Base-by-base conservation (phyloP, 2,888 invertebrate species). In the Tiliacea citrago region DNA sequence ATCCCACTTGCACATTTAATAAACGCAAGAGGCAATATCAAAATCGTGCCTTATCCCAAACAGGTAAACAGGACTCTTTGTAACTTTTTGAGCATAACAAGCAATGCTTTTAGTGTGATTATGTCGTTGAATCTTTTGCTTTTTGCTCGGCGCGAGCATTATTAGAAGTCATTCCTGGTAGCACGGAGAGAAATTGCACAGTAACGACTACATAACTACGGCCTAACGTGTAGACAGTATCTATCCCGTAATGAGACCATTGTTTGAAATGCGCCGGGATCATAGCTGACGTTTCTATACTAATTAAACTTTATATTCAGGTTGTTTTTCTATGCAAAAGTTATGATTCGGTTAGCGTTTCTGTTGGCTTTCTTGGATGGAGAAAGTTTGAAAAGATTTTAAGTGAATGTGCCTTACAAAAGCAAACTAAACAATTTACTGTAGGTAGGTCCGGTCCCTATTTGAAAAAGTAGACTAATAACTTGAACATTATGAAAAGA, bases 101-200 rank as follows among this genome's bases (percentile, higher is more conserved):
- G 89, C 89, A 91, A 93, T 93, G 95, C 94, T 95, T 95, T 95
- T 94, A 95, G 93, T 92, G 91, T 93, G 93, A 95, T 95, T 94
- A 94, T 94, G 94, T 92, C 92, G 91, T 93, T 91, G 91, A 91
- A 90, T 91, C 91, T 92, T 86, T 91, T 91, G 91, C 92, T 91
- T 93, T 92, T 89, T 89, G 89, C 90, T 88, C 88, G 81, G 85
- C 81, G 89, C 81, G 88, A 88, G 91, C 90, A 88, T 92, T 94
- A 94, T 93, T 92, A 93, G 91, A 92, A 93, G 91, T 91, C 92
- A 89, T 92, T 92, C 90, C 84, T 85, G 86, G 79, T 85, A 81
- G 82, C 81, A 84, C 84, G 87, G 84, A 77, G 86, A 90, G 90
- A 90, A 91, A 92, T 90, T 90, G 90, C 90, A 88, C 88, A 83